Percentiles rank a stretch among this genome's conserved stretches.
phyloP scores from a whole-genome alignment of 2,797 vertebrate genomes.

The Syndactyla subalaris region DNA sequence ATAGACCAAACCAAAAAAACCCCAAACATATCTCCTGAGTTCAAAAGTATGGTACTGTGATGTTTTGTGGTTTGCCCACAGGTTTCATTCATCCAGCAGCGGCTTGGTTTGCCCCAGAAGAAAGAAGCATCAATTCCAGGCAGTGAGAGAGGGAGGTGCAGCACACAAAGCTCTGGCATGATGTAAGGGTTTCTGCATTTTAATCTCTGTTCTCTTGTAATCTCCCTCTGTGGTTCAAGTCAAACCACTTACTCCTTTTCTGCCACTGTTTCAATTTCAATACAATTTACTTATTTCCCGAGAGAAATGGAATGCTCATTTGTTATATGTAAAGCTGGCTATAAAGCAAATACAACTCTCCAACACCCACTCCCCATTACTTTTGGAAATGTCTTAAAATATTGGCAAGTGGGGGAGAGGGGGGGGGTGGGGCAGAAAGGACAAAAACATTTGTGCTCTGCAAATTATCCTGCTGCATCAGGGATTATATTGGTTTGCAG shows the following conservation, averaged over 20 bases:
- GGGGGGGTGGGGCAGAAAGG: background rate
- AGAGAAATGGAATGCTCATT: slow-evolving; percentile 60
- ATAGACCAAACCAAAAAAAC: background rate
- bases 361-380: slow-evolving; percentile 26
- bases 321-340: slow-evolving; percentile 64
- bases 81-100: background rate
- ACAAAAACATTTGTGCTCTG: background rate
- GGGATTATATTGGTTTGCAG: background rate
- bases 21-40: background rate
- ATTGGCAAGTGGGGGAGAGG: background rate
- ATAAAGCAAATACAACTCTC: slow-evolving; percentile 54
- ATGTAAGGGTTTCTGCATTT: slow-evolving; percentile 57
- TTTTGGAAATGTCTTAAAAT: slow-evolving; percentile 53
- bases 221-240: slow-evolving; percentile 67
- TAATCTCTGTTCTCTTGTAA: slow-evolving; percentile 62
- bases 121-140: background rate
- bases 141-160: slow-evolving; percentile 8
- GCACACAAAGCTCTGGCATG: background rate
- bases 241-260: slow-evolving; percentile 67
- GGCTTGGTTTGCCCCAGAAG: background rate
- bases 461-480: background rate
- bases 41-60: background rate
- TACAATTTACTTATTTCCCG: slow-evolving; percentile 68
- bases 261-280: slow-evolving; percentile 67
- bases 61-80: background rate